phyloP scores from a whole-genome alignment of 2,797 vertebrate species.

The Lateolabrax maculatus region DNA sequence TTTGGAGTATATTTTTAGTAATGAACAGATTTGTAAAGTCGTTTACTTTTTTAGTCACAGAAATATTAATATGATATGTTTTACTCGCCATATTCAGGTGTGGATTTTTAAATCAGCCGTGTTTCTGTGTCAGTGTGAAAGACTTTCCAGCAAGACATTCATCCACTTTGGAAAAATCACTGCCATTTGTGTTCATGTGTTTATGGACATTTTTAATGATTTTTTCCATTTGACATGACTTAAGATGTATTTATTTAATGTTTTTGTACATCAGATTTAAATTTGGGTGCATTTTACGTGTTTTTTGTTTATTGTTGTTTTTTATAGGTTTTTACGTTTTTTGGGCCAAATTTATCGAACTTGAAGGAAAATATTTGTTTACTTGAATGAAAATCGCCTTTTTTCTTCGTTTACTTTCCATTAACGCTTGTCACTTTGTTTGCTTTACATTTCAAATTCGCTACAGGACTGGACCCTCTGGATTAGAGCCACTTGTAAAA shows the following conservation, averaged over 20 bases:
- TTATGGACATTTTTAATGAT: slow-evolving; percentile 23
- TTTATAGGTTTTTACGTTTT: slow-evolving; percentile 23
- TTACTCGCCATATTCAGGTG: slow-evolving; percentile 69
- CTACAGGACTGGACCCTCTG: slow-evolving; percentile 7
- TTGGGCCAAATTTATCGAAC: slow-evolving; percentile 55
- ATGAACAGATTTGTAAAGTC: slow-evolving; percentile 81
- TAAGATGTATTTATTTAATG: slow-evolving; percentile 45
- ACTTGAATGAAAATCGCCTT: slow-evolving; percentile 57
- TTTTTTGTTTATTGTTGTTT: slow-evolving; percentile 12
- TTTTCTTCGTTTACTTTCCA: slow-evolving; percentile 40
- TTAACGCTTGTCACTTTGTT: slow-evolving; percentile 35
- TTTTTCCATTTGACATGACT: slow-evolving; percentile 33
- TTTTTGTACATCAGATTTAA: slow-evolving; percentile 29
- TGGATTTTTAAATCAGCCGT: slow-evolving; percentile 60
- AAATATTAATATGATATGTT: slow-evolving; percentile 66
- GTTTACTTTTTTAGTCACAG: slow-evolving; percentile 83
- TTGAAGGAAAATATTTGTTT: slow-evolving; percentile 61
- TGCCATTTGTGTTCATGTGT: slow-evolving; percentile 54
- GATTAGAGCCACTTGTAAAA: slow-evolving; percentile 54
- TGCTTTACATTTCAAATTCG: slow-evolving; percentile 22
- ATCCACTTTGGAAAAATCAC: slow-evolving; percentile 48
- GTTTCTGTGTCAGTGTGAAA: slow-evolving; percentile 51
- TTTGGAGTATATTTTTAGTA: slow-evolving; percentile 85
- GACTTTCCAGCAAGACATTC: slow-evolving; percentile 48
- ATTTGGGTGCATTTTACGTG: slow-evolving; percentile 22